phyloP scores from a whole-genome alignment of 2,797 vertebrate genomes.

The Phoeniculus purpureus region DNA sequence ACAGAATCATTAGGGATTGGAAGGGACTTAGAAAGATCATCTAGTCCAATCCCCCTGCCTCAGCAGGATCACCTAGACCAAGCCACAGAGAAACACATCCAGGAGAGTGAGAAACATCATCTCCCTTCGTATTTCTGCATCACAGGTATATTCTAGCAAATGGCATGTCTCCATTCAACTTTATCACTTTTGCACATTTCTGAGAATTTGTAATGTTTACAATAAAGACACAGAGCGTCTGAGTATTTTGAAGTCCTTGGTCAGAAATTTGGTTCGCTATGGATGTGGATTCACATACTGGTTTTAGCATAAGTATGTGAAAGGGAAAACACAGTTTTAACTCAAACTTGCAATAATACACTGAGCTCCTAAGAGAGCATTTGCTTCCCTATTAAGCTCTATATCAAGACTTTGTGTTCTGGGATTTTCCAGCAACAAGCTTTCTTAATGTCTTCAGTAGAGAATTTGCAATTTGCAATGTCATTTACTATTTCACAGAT shows the following conservation, averaged over 20 bases:
- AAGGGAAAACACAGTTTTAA: neutral
- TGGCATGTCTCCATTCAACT: neutral
- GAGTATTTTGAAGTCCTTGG: neutral
- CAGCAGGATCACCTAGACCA: too few species aligned
- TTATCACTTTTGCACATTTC: neutral
- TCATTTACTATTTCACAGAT: neutral
- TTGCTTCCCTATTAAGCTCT: neutral
- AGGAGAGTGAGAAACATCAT: neutral
- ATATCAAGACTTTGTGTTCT: rapidly evolving
- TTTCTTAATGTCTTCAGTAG: neutral
- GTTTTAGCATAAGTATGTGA: neutral
- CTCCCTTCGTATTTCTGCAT: neutral
- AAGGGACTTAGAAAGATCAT: too few species aligned
- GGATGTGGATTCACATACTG: neutral
- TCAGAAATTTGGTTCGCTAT: neutral
- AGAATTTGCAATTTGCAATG: neutral
- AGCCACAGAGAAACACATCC: too few species aligned
- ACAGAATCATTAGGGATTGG: too few species aligned
- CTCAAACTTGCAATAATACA: neutral
- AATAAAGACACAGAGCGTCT: neutral
- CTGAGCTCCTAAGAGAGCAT: neutral
- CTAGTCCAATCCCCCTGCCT: too few species aligned
- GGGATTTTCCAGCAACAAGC: neutral
- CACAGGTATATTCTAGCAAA: neutral
- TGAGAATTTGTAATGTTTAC: neutral